Percentiles rank a stretch among this genome's conserved stretches.
phyloP scores from a whole-genome alignment of 1,140 invertebrate species.

The Matsumurasca onukii region DNA sequence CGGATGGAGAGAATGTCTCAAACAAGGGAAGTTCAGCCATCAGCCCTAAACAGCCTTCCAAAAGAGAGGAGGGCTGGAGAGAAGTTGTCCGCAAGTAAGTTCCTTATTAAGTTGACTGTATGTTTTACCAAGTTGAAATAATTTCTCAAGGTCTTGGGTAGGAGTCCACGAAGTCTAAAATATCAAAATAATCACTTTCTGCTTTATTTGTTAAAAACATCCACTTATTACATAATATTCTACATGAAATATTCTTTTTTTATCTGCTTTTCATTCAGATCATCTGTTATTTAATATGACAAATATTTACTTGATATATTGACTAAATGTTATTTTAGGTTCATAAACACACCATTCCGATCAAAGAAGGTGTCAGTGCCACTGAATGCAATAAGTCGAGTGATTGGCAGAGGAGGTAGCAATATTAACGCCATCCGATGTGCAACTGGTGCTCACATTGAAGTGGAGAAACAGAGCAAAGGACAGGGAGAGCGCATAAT shows the following conservation, averaged over 20 bases:
- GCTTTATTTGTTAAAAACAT: no score
- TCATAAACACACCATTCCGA: conserved; percentile 51
- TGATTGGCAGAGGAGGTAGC: conserved; percentile 93
- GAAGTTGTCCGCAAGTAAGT: conserved; percentile 86
- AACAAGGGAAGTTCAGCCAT: conserved; percentile 53
- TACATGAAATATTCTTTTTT: no score
- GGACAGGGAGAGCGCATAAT: conserved; percentile 91
- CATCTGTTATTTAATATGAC: no score
- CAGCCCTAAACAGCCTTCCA: conserved; percentile 70
- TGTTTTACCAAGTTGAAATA: no score
- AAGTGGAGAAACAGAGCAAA: conserved; percentile 96
- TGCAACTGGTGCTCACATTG: conserved; percentile 93
- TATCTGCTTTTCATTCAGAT: no score
- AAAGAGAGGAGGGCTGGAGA: conserved; percentile 95
- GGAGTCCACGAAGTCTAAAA: no score
- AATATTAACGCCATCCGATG: conserved; percentile 97
- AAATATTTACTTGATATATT: no score
- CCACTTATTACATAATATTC: no score
- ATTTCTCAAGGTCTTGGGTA: no score
- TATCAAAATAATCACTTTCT: no score
- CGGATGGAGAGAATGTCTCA: conserved; percentile 48
- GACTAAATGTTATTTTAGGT: conserved; percentile 41
- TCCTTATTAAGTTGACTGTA: no score
- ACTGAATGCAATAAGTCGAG: conserved; percentile 89
- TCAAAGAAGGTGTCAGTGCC: conserved; percentile 90